A percentile compares a stretch with the other conserved stretches of the same genome.
Evolutionary conservation across 2,797 vertebrate species (phyloP).

Genomic region (Phrynocephalus guinanensis): DNA sequence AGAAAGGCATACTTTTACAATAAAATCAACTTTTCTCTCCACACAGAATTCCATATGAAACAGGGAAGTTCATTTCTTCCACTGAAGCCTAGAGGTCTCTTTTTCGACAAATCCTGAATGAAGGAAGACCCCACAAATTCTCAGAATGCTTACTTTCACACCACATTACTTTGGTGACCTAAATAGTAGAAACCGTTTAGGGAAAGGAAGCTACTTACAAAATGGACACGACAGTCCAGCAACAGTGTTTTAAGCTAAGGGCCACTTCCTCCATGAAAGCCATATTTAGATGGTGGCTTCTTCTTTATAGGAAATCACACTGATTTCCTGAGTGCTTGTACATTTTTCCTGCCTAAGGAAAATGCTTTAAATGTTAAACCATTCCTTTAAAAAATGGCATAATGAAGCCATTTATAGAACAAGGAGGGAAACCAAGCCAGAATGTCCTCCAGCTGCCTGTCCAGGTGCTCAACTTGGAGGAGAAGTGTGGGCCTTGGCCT

Average conservation of each 20-base stretch:
- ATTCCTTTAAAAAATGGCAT: neutral
- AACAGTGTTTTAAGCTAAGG: neutral
- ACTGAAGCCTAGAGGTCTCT: neutral
- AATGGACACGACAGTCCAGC: no score
- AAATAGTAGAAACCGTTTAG: neutral
- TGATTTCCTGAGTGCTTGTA: neutral
- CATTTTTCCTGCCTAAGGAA: neutral
- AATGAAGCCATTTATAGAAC: neutral
- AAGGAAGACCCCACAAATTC: neutral
- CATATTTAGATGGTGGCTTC: neutral
- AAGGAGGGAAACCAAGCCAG: neutral
- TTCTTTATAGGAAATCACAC: neutral
- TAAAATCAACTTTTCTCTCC: neutral
- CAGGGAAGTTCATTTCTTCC: neutral
- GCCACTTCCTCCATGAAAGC: neutral
- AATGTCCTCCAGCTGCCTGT: neutral
- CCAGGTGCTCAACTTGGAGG: neutral
- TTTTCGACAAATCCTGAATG: neutral
- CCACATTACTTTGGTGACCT: neutral
- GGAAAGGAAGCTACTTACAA: neutral
- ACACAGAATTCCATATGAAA: neutral
- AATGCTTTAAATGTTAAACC: neutral
- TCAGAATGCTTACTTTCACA: neutral
- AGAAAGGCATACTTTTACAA: neutral
- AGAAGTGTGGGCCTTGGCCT: slow-evolving; percentile 15